Evolutionary conservation across 2,797 vertebrate genomes (phyloP), one percentile per base, ranked within the genome.

Genomic region (Platyrinchus mystaceus): DNA sequence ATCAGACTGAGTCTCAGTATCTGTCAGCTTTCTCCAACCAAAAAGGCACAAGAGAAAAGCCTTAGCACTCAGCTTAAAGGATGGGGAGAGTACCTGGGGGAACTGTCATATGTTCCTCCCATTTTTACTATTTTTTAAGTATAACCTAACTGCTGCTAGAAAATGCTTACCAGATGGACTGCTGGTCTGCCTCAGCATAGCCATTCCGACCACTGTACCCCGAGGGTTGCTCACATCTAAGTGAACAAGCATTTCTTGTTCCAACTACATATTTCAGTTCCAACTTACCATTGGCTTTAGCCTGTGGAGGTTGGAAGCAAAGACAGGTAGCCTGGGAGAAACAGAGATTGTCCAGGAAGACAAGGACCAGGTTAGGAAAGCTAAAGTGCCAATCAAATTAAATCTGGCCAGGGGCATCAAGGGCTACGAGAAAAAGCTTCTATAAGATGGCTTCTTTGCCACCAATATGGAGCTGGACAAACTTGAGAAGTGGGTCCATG

Each of bases 21-120:
- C 32, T 60, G 8, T 17, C 32, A 47, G 12, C 3, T 22, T 89
- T 7, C 52, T 74, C 32, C 37, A 59, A 47, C 1, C 7, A 64
- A 70, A 64, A 52, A 41, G 14, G 18, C 13, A 13, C 13, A 53
- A 26, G 0, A 0, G 27, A 53, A 58, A 46, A 66, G 18, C 4
- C 14, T 7, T 27, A 86, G 18, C 20, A 30, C 7, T 67, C 49
- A 32, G 12, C 21, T 49, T 84, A 7, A 49, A 49, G 24, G 14
- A 56, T 0, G 1, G 10, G 37, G 15, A 58, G 17, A 77, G 13
- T 18, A 58, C 3, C 2, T 28, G 6, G 5, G 22, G 22, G 3
- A 89, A 64, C 12, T 21, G 43, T 3, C 18, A 4, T 2, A 3
- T 22, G 11, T 52, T 43, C 9, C 12, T 21, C 27, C 23, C 53